Base-by-base conservation (phyloP, 2,888 invertebrate genomes). In the Acrobasis consociella region DNA sequence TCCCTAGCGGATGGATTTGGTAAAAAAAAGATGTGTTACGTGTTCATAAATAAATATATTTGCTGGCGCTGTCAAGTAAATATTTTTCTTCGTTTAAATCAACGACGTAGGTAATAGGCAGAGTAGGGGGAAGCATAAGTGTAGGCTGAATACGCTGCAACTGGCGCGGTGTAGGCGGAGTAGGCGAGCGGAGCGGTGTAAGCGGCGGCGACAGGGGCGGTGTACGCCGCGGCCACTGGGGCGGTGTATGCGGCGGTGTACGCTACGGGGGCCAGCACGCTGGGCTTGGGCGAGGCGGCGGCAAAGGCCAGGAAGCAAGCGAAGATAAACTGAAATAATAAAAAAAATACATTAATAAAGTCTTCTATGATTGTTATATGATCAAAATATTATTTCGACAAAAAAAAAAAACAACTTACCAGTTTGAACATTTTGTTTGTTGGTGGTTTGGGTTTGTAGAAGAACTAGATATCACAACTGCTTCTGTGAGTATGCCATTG, bases 151-250 rank as follows among this genome's bases (percentile, higher is more conserved):
- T 76, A 65, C n/a, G 73, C 67, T 56, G 71, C 74, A 64, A 68
- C 65, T 10, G 81, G 81, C 1, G 83, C 81, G 58, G 78, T 69
- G 77, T 80, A 83, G 5, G 82, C 81, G 22, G 82, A 64, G 93
- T 91, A 80, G 17, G 82, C 78, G 46, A 82, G 72, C n/a, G 82
- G 81, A 1, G 86, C 82, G 62, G 91, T 89, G 66, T 93, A 89
- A 62, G 89, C 92, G 65, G 93, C 82, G 69, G 85, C 83, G 0
- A 86, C 74, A 59, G 91, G 93, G 0, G 80, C 77, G 31, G 77
- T 74, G 71, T 80, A 80, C 42, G 80, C 78, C 1, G 80, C 78
- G 1, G 85, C 84, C 9, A 81, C 69, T 0, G 80, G 80, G 0
- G 85, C 81, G 1, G 87, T 78, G 72, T 83, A 83, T 2, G 83